phyloP scores from a whole-genome alignment of 2,113 vertebrate species.

The Benitochromis conjunctus region DNA sequence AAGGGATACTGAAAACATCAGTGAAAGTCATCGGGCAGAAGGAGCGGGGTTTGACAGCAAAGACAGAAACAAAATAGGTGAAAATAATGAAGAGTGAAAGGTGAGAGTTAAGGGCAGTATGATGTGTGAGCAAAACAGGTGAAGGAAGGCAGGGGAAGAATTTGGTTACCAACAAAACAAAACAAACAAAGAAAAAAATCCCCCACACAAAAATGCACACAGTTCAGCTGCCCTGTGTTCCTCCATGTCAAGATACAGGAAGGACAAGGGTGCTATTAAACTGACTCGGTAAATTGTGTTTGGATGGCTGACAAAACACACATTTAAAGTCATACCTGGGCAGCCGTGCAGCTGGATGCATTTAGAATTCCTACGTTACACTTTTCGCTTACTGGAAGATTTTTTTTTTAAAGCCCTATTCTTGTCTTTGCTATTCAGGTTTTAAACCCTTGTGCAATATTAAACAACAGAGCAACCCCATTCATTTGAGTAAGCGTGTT shows the following conservation, averaged over 20 bases:
- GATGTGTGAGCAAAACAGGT: background rate
- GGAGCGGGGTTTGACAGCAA: background rate
- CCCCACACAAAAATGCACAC: background rate
- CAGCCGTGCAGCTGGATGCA: constrained; percentile 1
- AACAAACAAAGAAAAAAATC: background rate
- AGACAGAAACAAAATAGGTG: background rate
- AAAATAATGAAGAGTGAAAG: background rate
- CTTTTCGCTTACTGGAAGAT: background rate
- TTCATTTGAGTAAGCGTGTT: background rate
- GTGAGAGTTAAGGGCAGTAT: background rate
- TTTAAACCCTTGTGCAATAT: background rate
- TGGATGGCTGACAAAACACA: constrained; percentile 30
- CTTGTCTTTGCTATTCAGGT: background rate
- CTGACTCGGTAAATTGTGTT: background rate
- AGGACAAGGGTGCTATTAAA: background rate
- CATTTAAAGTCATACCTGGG: constrained; percentile 23
- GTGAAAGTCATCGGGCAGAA: background rate
- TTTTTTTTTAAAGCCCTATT: background rate
- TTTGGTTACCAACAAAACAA: background rate
- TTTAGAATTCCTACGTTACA: background rate
- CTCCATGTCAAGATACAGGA: background rate
- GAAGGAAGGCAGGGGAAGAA: background rate
- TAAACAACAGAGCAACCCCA: background rate
- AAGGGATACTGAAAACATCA: background rate
- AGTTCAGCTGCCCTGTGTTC: background rate